phyloP scores from a whole-genome alignment of 2,797 vertebrate species.

The Mus spretus region DNA sequence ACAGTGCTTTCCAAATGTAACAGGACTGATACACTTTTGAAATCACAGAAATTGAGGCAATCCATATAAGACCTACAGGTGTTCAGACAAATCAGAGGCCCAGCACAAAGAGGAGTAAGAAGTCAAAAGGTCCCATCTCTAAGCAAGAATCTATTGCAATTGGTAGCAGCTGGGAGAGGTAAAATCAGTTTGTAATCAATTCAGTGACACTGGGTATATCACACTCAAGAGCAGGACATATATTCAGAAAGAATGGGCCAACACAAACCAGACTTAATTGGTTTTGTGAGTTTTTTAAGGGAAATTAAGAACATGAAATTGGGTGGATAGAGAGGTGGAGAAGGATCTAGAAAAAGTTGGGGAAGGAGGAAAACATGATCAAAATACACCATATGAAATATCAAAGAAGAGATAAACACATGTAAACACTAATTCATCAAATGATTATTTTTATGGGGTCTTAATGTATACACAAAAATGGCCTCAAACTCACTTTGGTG shows the following conservation, averaged over 20 bases:
- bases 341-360: not conserved
- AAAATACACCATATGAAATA: not conserved
- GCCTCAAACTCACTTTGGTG: not conserved
- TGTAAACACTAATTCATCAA: not conserved
- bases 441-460: too few relatives aligned
- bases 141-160: too few relatives aligned
- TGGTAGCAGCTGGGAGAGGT: too few relatives aligned
- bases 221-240: too few relatives aligned
- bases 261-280: not conserved
- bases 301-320: not conserved
- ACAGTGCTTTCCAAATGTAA: not conserved
- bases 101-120: not conserved
- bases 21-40: not conserved
- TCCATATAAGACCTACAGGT: not conserved
- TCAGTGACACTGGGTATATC: too few relatives aligned
- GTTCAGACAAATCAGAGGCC: not conserved
- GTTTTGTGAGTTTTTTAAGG: not conserved
- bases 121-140: not conserved
- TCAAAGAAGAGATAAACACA: not conserved
- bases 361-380: not conserved
- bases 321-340: not conserved
- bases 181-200: too few relatives aligned
- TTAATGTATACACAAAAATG: not conserved
- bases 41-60: not conserved
- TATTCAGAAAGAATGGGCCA: not conserved